Conservation (phyloP, 1,140 invertebrate species). For the Paraescarpia echinospica region DNA sequence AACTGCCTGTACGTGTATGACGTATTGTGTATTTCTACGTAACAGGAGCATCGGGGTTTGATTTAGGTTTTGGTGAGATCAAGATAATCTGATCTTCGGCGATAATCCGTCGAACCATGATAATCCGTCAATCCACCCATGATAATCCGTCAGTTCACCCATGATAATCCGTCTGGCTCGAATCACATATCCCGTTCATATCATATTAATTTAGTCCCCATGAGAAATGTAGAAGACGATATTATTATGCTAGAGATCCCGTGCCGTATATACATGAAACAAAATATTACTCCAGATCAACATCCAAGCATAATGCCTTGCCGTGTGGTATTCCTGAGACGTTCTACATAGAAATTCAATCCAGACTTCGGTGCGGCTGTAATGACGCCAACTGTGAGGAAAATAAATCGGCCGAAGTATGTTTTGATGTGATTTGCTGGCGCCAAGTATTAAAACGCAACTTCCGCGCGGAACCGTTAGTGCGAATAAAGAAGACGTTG, state of each 20-base stretch:
- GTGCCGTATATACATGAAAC: no score
- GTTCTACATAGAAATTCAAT: not conserved
- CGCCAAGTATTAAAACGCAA: not conserved
- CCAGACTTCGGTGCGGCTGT: not conserved
- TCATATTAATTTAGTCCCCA: not conserved
- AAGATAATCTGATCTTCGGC: not conserved
- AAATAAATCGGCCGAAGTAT: not conserved
- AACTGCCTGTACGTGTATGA: no score
- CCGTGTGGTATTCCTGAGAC: not conserved
- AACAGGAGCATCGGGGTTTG: not conserved
- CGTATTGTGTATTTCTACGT: not conserved
- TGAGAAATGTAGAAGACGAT: not conserved
- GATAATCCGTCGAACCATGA: not conserved
- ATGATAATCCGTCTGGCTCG: not conserved
- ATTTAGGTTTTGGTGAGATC: not conserved
- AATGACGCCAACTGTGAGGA: not conserved
- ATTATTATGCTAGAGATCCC: not conserved
- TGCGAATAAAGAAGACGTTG: not conserved
- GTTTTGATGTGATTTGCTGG: not conserved
- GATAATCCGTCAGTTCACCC: not conserved
- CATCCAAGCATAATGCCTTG: not conserved
- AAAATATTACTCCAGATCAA: no score
- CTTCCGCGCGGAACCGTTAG: not conserved
- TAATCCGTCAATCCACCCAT: not conserved
- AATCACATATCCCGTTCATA: not conserved